A percentile compares a stretch with the other conserved stretches of the same genome.
These are phyloP conservation scores for Piezodorus guildinii DNA, from an alignment of 1,140 invertebrate species.

Conservation along the genomic window DNA sequence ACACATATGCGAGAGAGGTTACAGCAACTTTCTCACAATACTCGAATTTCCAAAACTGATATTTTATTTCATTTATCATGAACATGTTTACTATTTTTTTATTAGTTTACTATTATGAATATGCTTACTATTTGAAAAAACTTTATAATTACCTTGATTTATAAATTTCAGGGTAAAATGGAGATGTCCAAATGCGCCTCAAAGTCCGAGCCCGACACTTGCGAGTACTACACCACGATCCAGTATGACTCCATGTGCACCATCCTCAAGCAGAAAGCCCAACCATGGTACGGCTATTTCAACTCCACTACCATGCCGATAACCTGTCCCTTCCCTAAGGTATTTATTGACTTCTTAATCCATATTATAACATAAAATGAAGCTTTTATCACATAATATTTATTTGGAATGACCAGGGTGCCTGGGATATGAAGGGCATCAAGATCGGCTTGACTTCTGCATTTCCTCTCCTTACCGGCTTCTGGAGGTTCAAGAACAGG, in stretches of 20 bases:
- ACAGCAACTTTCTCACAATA: too few species aligned
- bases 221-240: conserved; percentile 8
- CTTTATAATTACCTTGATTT: too few species aligned
- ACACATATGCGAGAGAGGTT: too few species aligned
- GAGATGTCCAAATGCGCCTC: conserved; percentile 11
- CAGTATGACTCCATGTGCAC: not conserved
- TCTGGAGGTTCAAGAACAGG: conserved; percentile 11
- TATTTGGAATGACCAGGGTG: not conserved
- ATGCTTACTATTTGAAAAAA: too few species aligned
- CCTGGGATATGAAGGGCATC: not conserved
- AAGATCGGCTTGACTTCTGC: not conserved
- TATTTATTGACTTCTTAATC: not conserved
- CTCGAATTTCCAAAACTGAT: too few species aligned
- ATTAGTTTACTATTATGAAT: too few species aligned
- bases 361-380: not conserved
- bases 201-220: conserved; percentile 10
- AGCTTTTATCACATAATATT: not conserved
- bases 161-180: not conserved
- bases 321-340: not conserved
- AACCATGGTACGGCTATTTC: conserved; percentile 5
- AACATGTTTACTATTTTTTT: too few species aligned
- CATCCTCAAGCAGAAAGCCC: not conserved
- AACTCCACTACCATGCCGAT: not conserved
- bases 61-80: too few species aligned
- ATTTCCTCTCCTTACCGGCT: not conserved